A percentile compares a stretch with the other conserved stretches of the same genome.
phyloP scores from a whole-genome alignment of 2,113 vertebrate genomes.

The Poeciliopsis prolifica region DNA sequence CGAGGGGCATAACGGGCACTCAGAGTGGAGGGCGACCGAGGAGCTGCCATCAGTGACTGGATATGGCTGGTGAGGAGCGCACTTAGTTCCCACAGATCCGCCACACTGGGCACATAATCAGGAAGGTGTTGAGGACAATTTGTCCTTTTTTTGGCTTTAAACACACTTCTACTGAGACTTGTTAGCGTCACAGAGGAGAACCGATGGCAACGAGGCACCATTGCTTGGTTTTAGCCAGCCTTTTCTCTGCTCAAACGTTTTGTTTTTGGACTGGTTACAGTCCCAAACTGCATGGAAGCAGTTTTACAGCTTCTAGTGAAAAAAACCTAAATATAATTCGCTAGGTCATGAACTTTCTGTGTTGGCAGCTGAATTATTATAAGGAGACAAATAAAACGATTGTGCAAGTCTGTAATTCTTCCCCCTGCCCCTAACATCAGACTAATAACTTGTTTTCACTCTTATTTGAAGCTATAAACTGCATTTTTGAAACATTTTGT shows the following conservation, averaged over 20 bases:
- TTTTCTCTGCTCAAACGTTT: not conserved
- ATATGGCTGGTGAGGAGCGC: constrained; percentile 46
- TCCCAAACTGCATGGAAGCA: not conserved
- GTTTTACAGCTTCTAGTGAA: not conserved
- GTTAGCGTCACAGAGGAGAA: constrained; percentile 24
- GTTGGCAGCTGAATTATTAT: too few relatives aligned
- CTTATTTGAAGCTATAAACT: too few relatives aligned
- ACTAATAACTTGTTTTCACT: too few relatives aligned
- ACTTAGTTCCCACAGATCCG: constrained; percentile 42
- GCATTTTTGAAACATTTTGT: too few relatives aligned
- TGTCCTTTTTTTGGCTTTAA: constrained; percentile 10
- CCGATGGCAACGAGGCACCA: not conserved
- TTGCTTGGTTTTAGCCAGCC: not conserved
- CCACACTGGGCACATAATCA: constrained; percentile 22
- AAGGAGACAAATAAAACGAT: too few relatives aligned
- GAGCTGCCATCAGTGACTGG: constrained; percentile 44
- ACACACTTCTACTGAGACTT: constrained; percentile 12
- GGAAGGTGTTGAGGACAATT: constrained; percentile 28
- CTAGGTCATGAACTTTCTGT: not conserved
- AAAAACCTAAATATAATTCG: not conserved
- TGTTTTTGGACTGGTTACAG: not conserved
- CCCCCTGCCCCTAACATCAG: too few relatives aligned
- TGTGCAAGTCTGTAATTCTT: too few relatives aligned
- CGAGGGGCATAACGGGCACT: constrained; percentile 44
- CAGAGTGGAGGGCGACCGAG: constrained; percentile 19